Conservation (phyloP, 2,888 invertebrate species). For the Oligia strigilis region DNA sequence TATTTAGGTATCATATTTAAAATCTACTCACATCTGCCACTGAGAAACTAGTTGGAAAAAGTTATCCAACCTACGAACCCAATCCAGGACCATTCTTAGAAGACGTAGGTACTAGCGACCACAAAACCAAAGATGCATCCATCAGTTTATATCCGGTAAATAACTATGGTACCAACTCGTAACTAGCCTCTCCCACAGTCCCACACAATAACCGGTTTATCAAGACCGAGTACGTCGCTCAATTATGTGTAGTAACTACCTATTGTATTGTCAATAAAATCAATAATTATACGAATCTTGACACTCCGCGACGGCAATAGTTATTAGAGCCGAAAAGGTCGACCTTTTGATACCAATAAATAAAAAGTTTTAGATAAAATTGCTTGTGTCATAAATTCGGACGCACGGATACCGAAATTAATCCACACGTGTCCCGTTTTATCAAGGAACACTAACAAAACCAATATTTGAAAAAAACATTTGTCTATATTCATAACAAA, state of each 20-base stretch:
- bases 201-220: not conserved
- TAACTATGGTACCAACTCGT: not conserved
- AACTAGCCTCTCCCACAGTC: not conserved
- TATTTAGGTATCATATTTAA: not conserved
- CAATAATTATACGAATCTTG: not conserved
- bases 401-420: not conserved
- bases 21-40: not conserved
- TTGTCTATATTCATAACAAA: constrained; percentile 74
- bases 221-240: not conserved
- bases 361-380: constrained; percentile 1
- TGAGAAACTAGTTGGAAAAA: not conserved
- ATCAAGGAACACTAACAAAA: constrained; percentile 1
- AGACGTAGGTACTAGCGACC: not conserved
- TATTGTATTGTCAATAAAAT: not conserved
- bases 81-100: not conserved
- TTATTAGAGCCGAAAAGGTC: not conserved
- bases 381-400: not conserved
- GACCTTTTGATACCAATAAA: not conserved
- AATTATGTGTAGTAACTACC: not conserved
- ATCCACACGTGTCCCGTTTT: no score
- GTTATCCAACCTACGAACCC: not conserved
- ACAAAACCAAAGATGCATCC: not conserved
- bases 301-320: not conserved
- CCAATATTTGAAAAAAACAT: constrained; percentile 57
- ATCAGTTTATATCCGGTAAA: not conserved